phyloP scores from a whole-genome alignment of 2,888 invertebrate genomes.

The Hypomecis atomaria region DNA sequence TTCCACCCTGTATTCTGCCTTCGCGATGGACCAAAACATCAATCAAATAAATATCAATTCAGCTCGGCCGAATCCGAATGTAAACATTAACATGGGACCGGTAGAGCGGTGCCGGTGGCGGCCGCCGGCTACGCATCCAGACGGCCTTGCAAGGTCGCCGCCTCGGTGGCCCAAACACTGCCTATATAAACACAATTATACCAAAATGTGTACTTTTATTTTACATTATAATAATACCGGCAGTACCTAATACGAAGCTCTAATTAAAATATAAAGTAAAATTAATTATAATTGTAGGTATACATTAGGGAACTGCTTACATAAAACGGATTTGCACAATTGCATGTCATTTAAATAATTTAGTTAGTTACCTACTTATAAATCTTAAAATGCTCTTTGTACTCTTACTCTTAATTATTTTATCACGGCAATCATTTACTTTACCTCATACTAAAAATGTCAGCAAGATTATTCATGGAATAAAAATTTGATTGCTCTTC shows the following conservation, averaged over 20 bases:
- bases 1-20: conserved; percentile 26
- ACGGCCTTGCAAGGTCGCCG: conserved; percentile 63
- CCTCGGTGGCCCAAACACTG: conserved; percentile 11
- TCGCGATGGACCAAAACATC: conserved; percentile 14
- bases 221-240: not conserved
- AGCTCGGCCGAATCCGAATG: conserved; percentile 3
- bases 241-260: not conserved
- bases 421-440: no score
- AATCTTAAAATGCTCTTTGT: no score
- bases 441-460: no score
- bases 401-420: no score
- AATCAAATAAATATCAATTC: conserved; percentile 4
- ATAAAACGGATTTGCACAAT: no score
- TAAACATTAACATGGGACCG: conserved; percentile 10
- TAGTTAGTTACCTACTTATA: no score
- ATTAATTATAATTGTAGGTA: no score
- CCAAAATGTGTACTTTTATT: not conserved
- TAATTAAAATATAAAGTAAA: no score
- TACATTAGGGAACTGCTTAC: no score
- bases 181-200: conserved; percentile 5
- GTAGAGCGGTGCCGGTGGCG: conserved; percentile 33
- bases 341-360: no score
- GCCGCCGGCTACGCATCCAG: conserved; percentile 42
- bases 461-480: not conserved
- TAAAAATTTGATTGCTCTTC: not conserved